A percentile compares a stretch with the other conserved stretches of the same genome.
Evolutionary conservation across 2,113 vertebrate genomes (phyloP).

Genomic region (Cebidichthys violaceus): DNA sequence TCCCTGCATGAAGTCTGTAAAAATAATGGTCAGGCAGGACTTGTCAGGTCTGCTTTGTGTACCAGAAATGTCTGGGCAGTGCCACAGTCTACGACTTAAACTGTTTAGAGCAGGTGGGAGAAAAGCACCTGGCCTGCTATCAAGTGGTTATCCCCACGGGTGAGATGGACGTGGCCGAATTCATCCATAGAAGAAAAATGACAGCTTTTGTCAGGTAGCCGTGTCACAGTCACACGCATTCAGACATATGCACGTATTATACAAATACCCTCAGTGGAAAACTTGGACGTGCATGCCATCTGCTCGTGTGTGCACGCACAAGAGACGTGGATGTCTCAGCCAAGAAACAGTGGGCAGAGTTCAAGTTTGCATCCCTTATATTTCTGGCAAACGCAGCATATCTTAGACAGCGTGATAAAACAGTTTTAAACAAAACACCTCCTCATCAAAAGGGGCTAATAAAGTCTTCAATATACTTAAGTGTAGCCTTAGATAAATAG

Average conservation of each 20-base stretch:
- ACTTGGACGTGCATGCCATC: conserved; percentile 53
- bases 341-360: conserved; percentile 53
- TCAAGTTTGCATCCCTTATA: conserved; percentile 62
- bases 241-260: conserved; percentile 55
- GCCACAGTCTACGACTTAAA: conserved; percentile 64
- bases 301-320: conserved; percentile 45
- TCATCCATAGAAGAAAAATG: conserved; percentile 59
- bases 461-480: conserved; percentile 83
- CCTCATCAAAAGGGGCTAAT: conserved; percentile 79
- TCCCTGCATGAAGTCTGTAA: conserved; percentile 67
- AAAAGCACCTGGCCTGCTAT: conserved; percentile 55
- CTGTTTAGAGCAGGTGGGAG: conserved; percentile 61
- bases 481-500: conserved; percentile 78
- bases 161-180: conserved; percentile 50
- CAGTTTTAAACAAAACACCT: conserved; percentile 77
- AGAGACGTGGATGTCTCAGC: conserved; percentile 45
- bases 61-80: conserved; percentile 68
- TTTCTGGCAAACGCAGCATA: conserved; percentile 63
- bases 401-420: conserved; percentile 71
- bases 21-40: conserved; percentile 74
- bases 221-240: conserved; percentile 49
- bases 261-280: conserved; percentile 49
- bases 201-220: conserved; percentile 59
- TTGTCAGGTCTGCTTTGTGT: conserved; percentile 66
- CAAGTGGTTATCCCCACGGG: conserved; percentile 56